A percentile compares a stretch with the other conserved stretches of the same genome.
These are phyloP conservation scores for Xenopus laevis DNA, from an alignment of 2,113 vertebrate genomes.

Conservation along the genomic window DNA sequence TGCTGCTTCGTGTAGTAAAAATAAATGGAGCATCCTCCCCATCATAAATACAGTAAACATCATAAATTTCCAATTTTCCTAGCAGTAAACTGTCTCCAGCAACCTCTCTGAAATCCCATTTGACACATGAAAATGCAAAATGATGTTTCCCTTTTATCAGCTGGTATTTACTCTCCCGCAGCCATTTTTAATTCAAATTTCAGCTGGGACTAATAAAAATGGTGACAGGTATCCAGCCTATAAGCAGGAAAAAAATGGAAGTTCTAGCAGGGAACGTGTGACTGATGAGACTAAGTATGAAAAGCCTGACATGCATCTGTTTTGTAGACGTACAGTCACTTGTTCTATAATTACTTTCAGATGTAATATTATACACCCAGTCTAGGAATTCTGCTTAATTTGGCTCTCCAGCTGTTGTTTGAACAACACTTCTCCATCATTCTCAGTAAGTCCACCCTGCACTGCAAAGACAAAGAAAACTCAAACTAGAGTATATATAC, in stretches of 20 bases:
- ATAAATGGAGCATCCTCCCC: conserved; percentile 8
- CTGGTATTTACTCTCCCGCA: conserved; percentile 16
- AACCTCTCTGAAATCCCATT: conserved; percentile 37
- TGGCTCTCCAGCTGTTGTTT: no score
- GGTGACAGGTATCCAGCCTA: conserved; percentile 26
- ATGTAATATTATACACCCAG: not conserved
- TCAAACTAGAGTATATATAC: no score
- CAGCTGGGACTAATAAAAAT: conserved; percentile 19
- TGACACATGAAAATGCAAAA: conserved; percentile 42
- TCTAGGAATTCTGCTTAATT: no score
- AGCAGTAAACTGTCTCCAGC: conserved; percentile 30
- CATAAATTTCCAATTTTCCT: conserved; percentile 41
- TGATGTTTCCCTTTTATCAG: conserved; percentile 14
- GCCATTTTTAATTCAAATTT: conserved; percentile 24
- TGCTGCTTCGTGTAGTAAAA: conserved; percentile 12
- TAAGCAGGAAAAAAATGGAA: not conserved
- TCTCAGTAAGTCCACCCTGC: no score
- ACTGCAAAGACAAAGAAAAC: no score
- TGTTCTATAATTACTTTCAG: not conserved
- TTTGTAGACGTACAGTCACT: not conserved
- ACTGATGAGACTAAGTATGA: not conserved
- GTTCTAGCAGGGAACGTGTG: not conserved
- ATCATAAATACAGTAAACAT: conserved; percentile 41
- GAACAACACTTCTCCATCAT: no score
- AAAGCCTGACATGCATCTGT: not conserved